A percentile compares a stretch with the other conserved stretches of the same genome.
These are phyloP conservation scores for Drosophila emarginata DNA, from an alignment of 2,888 invertebrate species.

Conservation along the genomic window DNA sequence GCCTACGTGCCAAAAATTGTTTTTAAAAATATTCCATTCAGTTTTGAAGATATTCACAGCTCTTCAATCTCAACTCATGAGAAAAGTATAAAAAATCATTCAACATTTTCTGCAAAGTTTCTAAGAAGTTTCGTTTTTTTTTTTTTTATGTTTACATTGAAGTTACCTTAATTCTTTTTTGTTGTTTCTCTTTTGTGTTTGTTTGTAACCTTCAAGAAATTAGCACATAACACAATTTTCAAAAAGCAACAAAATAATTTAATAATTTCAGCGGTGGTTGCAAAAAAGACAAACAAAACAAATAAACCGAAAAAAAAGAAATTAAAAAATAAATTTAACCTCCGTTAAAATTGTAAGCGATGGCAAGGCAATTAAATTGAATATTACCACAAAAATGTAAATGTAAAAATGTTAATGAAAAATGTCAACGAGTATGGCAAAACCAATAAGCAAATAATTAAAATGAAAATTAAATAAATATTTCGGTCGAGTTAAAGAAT, in stretches of 20 bases:
- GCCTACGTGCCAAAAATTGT: conserved; percentile 9
- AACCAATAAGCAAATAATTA: conserved; percentile 2
- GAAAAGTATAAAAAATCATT: no score
- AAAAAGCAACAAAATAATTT: not conserved
- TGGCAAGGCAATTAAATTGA: conserved; percentile 35
- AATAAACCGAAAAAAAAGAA: conserved; percentile 6
- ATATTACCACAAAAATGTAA: conserved; percentile 19
- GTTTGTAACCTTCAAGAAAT: conserved; percentile 22
- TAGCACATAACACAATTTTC: conserved; percentile 22
- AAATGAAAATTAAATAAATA: conserved; percentile 1
- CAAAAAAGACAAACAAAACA: not conserved
- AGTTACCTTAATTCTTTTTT: not conserved
- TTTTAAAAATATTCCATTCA: conserved; percentile 18
- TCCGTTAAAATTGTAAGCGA: conserved; percentile 27
- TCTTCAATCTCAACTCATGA: no score
- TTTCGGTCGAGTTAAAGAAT: not conserved
- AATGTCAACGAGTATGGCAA: not conserved
- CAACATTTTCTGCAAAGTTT: conserved; percentile 17
- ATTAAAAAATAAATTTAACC: conserved; percentile 28
- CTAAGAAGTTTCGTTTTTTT: not conserved
- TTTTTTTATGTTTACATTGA: not conserved
- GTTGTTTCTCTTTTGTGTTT: not conserved
- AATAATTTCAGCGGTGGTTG: not conserved
- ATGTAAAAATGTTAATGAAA: conserved; percentile 34
- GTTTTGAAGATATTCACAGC: no score